Percentiles rank a stretch among this genome's conserved stretches.
Evolutionary conservation across 2,797 vertebrate genomes (phyloP).

Genomic region (Cirrhinus mrigala): DNA sequence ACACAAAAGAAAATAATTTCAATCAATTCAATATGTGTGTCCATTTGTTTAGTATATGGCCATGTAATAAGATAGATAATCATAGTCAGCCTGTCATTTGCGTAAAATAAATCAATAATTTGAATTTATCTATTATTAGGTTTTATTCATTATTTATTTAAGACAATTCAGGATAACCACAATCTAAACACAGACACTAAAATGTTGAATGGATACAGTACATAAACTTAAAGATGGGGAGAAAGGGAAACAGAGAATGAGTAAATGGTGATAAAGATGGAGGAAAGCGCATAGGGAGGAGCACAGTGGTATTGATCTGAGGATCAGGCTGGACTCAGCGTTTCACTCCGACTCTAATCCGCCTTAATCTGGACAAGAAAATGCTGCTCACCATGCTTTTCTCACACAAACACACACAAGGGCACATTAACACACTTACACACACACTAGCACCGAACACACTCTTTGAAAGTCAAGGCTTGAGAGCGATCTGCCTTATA

Average conservation of each 20-base stretch:
- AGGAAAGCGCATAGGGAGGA: conserved; percentile 5
- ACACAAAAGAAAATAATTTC: neutral
- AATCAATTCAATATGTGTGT: neutral
- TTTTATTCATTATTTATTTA: neutral
- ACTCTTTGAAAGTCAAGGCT: conserved; percentile 17
- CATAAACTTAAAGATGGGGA: conserved; percentile 1
- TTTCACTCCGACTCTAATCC: conserved; percentile 62
- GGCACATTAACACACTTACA: conserved; percentile 38
- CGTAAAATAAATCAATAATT: neutral
- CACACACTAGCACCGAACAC: conserved; percentile 3
- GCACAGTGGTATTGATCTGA: conserved; percentile 37
- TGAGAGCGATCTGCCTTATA: neutral
- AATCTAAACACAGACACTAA: neutral
- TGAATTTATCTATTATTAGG: neutral
- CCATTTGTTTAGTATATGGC: neutral
- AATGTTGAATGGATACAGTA: neutral
- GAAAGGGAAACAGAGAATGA: neutral
- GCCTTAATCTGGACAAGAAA: conserved; percentile 42
- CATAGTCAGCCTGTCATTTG: neutral
- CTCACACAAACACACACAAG: conserved; percentile 47
- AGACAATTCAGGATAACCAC: neutral
- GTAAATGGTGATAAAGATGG: neutral
- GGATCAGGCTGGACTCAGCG: conserved; percentile 61
- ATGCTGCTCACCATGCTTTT: conserved; percentile 6
- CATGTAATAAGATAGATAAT: neutral